phyloP scores from a whole-genome alignment of 2,113 vertebrate species.

The Chionis minor region DNA sequence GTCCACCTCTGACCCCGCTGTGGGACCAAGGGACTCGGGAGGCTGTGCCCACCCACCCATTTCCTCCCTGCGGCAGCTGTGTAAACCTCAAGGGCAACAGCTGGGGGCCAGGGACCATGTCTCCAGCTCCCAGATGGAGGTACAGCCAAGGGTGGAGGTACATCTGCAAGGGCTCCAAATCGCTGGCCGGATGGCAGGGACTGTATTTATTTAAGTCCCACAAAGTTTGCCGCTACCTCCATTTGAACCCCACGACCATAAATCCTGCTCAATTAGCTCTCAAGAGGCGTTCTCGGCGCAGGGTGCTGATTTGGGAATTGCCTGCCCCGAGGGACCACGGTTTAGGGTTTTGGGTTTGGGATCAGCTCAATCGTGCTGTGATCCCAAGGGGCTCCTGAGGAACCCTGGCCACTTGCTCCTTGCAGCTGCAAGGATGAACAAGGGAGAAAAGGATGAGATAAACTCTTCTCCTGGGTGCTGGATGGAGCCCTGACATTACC shows the following conservation, averaged over 20 bases:
- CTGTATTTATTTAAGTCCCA: not conserved
- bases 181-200: not conserved
- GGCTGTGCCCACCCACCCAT: not conserved
- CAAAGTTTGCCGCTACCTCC: not conserved
- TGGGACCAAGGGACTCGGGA: not conserved
- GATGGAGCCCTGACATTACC: not conserved
- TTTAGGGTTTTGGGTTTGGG: not conserved
- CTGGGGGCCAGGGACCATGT: slow-evolving; percentile 19
- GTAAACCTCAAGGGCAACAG: slow-evolving; percentile 72
- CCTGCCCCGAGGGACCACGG: not conserved
- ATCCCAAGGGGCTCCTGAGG: not conserved
- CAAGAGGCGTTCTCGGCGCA: fast-evolving
- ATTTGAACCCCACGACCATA: not conserved
- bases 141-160: not conserved
- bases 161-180: not conserved
- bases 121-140: not conserved
- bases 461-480: not conserved
- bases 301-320: not conserved
- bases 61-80: slow-evolving; percentile 63
- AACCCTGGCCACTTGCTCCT: not conserved
- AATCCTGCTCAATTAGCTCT: not conserved
- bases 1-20: slow-evolving; percentile 56
- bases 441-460: not conserved
- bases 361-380: not conserved
- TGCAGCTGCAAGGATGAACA: fast-evolving